Conservation (phyloP, 2,797 vertebrate species). For the Lagodon rhomboides region DNA sequence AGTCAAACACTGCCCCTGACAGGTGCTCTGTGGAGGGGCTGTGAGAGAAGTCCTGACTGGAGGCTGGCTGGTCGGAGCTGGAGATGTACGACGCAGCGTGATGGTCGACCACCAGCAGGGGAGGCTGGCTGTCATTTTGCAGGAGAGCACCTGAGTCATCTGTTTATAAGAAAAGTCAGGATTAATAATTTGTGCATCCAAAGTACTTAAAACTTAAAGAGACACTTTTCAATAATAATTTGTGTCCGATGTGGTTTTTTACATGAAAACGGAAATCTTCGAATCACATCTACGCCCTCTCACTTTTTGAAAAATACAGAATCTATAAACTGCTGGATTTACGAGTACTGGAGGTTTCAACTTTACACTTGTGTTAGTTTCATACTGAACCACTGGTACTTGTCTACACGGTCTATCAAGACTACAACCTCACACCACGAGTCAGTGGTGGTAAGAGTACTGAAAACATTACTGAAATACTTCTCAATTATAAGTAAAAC, state of each 20-base stretch:
- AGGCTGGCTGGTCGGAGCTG: conserved; percentile 81
- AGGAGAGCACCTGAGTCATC: conserved; percentile 85
- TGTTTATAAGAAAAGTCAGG: conserved; percentile 64
- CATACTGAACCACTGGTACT: not conserved
- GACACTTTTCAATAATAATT: too few relatives aligned
- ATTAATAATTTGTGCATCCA: not conserved
- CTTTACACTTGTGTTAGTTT: not conserved
- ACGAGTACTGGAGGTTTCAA: not conserved
- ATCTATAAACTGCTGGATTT: not conserved
- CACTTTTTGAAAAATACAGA: not conserved
- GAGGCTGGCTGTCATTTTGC: conserved; percentile 86
- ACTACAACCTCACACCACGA: not conserved
- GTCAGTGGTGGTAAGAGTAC: too few relatives aligned
- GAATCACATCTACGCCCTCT: not conserved
- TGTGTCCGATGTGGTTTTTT: too few relatives aligned
- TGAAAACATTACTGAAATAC: too few relatives aligned
- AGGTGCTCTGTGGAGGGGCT: conserved; percentile 51
- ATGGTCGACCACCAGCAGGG: conserved; percentile 85
- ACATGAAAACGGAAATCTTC: too few relatives aligned
- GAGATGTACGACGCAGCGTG: conserved; percentile 80
- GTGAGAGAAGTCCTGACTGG: conserved; percentile 75
- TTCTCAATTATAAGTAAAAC: too few relatives aligned
- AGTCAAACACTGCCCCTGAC: conserved; percentile 36
- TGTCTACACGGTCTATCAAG: not conserved
- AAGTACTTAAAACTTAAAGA: not conserved